phyloP scores from a whole-genome alignment of 2,888 invertebrate species.

The Dicycla oo region DNA sequence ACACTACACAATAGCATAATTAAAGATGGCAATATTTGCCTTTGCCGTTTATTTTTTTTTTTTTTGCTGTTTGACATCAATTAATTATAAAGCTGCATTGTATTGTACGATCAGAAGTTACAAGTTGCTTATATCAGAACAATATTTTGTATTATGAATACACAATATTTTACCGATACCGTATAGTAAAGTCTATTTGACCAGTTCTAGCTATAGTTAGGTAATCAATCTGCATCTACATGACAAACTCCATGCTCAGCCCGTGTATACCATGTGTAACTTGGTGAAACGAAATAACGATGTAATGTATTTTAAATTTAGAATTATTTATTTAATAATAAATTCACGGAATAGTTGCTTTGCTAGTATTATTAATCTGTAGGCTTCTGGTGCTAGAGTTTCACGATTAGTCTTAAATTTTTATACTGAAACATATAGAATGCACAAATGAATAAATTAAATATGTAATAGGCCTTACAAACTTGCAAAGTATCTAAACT shows the following conservation, averaged over 20 bases:
- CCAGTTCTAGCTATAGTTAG: constrained; percentile 22
- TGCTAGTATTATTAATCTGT: constrained; percentile 76
- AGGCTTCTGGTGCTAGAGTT: constrained; percentile 85
- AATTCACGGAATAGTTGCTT: constrained; percentile 72
- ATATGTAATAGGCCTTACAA: constrained; percentile 43
- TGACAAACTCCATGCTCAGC: not conserved
- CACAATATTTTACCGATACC: constrained; percentile 26
- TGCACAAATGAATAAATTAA: constrained; percentile 72
- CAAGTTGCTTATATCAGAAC: constrained; percentile 6
- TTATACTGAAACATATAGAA: constrained; percentile 73
- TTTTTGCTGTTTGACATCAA: no score
- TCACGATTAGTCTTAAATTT: constrained; percentile 78
- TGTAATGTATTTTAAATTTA: constrained; percentile 43
- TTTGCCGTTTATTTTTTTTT: no score
- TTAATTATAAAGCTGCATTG: not conserved
- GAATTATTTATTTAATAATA: constrained; percentile 55
- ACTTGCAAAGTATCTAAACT: constrained; percentile 34
- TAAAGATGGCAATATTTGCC: constrained; percentile 19
- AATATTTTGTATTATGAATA: constrained; percentile 32
- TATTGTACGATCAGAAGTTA: constrained; percentile 8
- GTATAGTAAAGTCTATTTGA: constrained; percentile 12
- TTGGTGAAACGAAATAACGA: constrained; percentile 37
- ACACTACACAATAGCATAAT: constrained; percentile 21
- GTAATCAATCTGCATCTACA: constrained; percentile 17
- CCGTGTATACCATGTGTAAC: constrained; percentile 7